Conservation (phyloP, 1,140 invertebrate species). For the Drosophila pallidifrons region DNA sequence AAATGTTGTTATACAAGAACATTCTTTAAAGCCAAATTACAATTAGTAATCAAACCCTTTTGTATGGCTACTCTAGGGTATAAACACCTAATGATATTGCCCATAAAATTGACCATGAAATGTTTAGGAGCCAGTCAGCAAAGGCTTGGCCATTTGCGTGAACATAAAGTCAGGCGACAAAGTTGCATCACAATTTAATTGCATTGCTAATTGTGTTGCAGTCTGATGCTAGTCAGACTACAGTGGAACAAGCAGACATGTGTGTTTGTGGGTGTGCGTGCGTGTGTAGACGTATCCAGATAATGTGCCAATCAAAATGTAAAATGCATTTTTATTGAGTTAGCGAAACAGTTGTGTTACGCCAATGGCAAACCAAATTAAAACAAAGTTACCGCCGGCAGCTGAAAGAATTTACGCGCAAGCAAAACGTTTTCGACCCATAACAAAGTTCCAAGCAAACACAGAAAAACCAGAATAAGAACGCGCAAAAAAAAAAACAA, state of each 20-base stretch:
- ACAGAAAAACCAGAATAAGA: background rate
- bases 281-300: constrained; percentile 28
- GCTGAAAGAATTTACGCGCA: constrained; percentile 33
- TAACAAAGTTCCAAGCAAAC: constrained; percentile 20
- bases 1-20: too few relatives aligned
- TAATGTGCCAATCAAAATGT: constrained; percentile 71
- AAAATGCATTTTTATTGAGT: constrained; percentile 77
- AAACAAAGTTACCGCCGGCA: constrained; percentile 65
- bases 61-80: background rate
- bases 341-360: constrained; percentile 58
- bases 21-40: too few relatives aligned
- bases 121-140: constrained; percentile 4
- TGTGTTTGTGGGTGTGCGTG: background rate
- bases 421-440: constrained; percentile 25
- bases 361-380: constrained; percentile 62
- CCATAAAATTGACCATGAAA: constrained; percentile 31
- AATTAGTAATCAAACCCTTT: too few relatives aligned
- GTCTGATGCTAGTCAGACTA: constrained; percentile 7
- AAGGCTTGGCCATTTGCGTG: constrained; percentile 37
- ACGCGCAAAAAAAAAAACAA: background rate
- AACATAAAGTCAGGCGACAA: constrained; percentile 23
- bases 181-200: constrained; percentile 46
- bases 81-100: constrained; percentile 34
- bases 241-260: constrained; percentile 8
- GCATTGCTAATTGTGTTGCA: constrained; percentile 32